Evolutionary conservation across 2,888 invertebrate species (phyloP), one percentile per base, ranked within the genome.

Genomic region (Drosophila quasianomalipes): DNA sequence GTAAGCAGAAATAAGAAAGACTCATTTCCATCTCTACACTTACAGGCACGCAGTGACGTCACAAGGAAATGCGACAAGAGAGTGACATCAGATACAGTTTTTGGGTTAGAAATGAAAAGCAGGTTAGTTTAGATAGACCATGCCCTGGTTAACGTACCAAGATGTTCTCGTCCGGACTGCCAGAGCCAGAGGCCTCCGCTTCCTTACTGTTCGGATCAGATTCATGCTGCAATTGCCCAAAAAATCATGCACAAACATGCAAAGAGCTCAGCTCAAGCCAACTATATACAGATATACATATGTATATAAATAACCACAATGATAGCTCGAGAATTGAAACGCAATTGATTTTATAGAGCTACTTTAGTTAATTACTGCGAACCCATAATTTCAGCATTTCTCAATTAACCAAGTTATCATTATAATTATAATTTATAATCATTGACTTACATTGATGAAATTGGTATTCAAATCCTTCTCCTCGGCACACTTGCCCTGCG

Each of bases 161-260:
- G 82, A 95, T 94, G 92, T 95, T 95, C 84, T 95, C 95, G 94
- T 96, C 96, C 90, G 96, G 96, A 91, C 96, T 95, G 89, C 96
- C 95, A 93, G 96, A 95, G 94, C 95, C 95, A 85, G 61, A 54
- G 85, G 61, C 35, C 55, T 96, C 95, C 75, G 95, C 96, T 52
- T 79, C 55, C 30, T 67, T 66, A 39, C 52, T 35, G 28, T 54
- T 77, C 54, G 95, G 95, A 93, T 95, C 93, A 93, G 94, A 94
- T 94, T 95, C 96, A 89, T 96, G 96, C 95, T 96, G 86, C 55
- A 84, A 74, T 53, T 63, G 53, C 71, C 61, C 73, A 77, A 41
- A 39, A 41, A 31, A 59, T 59, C 88, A 90, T 79, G 82, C 88
- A 71, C 61, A 69, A 37, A 67, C 84, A 85, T 88, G 90, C 85